A percentile compares a stretch with the other conserved stretches of the same genome.
These are phyloP conservation scores for Conops quadrifasciatus DNA, from an alignment of 2,888 invertebrate species.

Conservation along the genomic window DNA sequence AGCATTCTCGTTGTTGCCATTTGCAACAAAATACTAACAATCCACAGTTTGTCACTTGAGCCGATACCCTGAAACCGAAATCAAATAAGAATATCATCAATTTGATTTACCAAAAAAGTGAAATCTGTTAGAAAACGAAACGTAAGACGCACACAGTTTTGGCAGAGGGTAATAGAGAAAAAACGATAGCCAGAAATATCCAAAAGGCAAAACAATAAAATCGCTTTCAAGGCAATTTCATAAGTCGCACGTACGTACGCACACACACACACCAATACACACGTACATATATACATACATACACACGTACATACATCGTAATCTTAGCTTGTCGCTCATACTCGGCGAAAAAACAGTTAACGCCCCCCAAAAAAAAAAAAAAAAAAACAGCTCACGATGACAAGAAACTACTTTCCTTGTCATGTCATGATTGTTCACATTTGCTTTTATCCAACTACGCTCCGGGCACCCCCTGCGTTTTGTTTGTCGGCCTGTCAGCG, in stretches of 20 bases:
- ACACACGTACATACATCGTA: neutral
- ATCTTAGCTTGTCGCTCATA: too few species aligned
- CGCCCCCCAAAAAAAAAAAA: neutral
- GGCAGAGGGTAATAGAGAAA: neutral
- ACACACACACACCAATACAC: neutral
- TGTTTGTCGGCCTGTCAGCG: too few species aligned
- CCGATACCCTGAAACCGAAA: too few species aligned
- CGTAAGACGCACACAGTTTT: too few species aligned
- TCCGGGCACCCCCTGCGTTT: neutral
- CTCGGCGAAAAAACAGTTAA: too few species aligned
- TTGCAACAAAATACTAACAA: too few species aligned
- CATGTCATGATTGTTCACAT: constrained; percentile 28
- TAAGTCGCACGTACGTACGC: constrained; percentile 12
- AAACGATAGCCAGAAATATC: neutral
- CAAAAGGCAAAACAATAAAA: constrained; percentile 34
- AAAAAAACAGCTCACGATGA: neutral
- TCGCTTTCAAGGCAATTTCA: constrained; percentile 38
- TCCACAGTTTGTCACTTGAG: too few species aligned
- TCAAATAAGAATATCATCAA: too few species aligned
- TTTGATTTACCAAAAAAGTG: too few species aligned
- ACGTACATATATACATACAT: neutral
- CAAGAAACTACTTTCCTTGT: constrained; percentile 21
- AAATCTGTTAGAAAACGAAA: too few species aligned
- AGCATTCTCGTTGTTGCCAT: too few species aligned
- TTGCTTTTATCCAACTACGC: neutral